phyloP scores from a whole-genome alignment of 2,888 invertebrate species.

The Tinea trinotella region DNA sequence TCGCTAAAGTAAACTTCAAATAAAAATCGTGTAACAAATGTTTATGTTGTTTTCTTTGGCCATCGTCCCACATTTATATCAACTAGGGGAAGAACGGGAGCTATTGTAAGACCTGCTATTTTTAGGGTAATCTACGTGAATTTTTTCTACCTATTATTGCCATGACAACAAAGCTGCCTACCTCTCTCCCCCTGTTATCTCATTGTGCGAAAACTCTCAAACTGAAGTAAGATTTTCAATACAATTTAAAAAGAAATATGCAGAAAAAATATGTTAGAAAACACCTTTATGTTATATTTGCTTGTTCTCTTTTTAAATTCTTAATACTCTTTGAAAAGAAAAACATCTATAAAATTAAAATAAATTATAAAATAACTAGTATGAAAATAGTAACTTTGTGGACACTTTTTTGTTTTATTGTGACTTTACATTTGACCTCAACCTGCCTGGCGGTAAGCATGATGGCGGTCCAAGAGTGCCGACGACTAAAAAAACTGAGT shows the following conservation, averaged over 20 bases:
- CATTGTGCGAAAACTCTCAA: slow-evolving; percentile 36
- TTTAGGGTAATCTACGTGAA: slow-evolving; percentile 41
- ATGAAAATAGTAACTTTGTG: too few relatives aligned
- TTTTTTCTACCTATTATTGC: slow-evolving; percentile 42
- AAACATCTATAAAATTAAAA: too few relatives aligned
- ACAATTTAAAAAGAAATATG: slow-evolving; percentile 31
- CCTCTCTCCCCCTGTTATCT: slow-evolving; percentile 20
- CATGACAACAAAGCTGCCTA: slow-evolving; percentile 41
- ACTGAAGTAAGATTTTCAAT: slow-evolving; percentile 33
- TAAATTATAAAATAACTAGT: too few relatives aligned
- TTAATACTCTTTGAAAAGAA: background rate
- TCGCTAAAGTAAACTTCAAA: background rate
- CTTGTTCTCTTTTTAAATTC: background rate
- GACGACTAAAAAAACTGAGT: too few relatives aligned
- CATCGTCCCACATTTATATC: slow-evolving; percentile 2
- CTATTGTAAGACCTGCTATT: slow-evolving; percentile 39
- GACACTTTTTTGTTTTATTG: too few relatives aligned
- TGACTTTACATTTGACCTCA: too few relatives aligned
- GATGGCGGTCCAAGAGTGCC: too few relatives aligned
- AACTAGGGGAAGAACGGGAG: slow-evolving; percentile 21
- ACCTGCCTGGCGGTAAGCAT: too few relatives aligned
- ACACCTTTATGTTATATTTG: background rate
- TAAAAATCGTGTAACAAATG: slow-evolving; percentile 21
- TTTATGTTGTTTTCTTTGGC: background rate
- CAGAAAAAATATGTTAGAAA: background rate